Conservation (phyloP, 2,888 invertebrate genomes). For the Dynastes grantii region DNA sequence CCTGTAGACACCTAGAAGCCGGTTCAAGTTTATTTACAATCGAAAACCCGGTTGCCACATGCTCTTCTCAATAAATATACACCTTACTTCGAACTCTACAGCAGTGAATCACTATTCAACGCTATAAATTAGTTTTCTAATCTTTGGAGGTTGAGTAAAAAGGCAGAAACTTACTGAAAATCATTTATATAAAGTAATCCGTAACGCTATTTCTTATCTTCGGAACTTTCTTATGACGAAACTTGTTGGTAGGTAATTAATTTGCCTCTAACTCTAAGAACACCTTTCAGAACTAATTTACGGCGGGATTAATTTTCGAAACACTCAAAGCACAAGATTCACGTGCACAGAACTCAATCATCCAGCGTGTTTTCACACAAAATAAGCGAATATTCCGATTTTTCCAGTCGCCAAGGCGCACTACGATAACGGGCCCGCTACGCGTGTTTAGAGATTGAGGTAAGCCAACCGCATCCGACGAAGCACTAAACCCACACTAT, state of each 20-base stretch:
- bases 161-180: background rate
- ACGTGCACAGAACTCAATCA: background rate
- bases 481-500: conserved; percentile 16
- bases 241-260: background rate
- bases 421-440: background rate
- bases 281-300: no score
- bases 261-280: no score
- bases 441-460: background rate
- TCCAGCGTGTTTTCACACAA: background rate
- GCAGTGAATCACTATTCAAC: conserved; percentile 1
- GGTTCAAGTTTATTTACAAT: conserved; percentile 21
- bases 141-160: background rate
- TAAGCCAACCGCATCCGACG: conserved; percentile 7
- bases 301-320: background rate
- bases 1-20: conserved; percentile 2
- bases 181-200: background rate
- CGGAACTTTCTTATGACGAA: background rate
- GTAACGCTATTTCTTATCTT: background rate
- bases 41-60: conserved; percentile 27
- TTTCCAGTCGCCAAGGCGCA: background rate
- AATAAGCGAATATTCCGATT: background rate
- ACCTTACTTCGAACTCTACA: conserved; percentile 5
- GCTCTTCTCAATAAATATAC: conserved; percentile 16
- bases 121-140: background rate
- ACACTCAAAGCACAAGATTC: background rate